Base-by-base conservation (phyloP, 1,140 invertebrate genomes). In the Pseudomyrmex sp. region DNA sequence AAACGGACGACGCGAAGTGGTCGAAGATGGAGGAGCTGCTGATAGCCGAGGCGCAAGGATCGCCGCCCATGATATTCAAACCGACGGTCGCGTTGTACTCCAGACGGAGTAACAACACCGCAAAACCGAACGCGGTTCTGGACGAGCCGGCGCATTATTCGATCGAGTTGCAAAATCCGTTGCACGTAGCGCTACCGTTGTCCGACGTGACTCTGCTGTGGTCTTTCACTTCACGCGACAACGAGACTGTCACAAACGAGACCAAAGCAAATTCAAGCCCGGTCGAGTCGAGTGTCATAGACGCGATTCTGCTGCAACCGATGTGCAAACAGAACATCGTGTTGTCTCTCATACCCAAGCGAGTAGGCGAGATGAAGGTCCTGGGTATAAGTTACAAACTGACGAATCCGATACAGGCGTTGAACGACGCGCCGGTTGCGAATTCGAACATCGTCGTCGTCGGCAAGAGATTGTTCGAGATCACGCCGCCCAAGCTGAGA, bases 111-210 rank as follows among this genome's bases (percentile, higher is more conserved):
- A 96, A 97, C 83, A 97, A 97, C 90, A 96, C 95, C 72, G 93
- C 92, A 18, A 95, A 95, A 88, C 96, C 97, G 10, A 94, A 96
- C 61, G 96, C 96, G 35, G 96, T 97, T 83, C 95, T 97, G 88
- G 96, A 96, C 91, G 98, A 99, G 94, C 96, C 97, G 10, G 96
- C 99, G 68, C 96, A 96, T 93, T 95, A 98, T 70, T 96, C 96
- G 69, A 94, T 99, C 44, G 95, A 96, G 63, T 93, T 99, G 56
- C 94, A 95, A 62, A 99, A 99, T 94, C 97, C 97, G 1, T 94
- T 98, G n/a, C 96, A 97, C 84, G 96, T 98, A 61, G 94, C 96
- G 4, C 90, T 98, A 68, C 94, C 96, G 18, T 92, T 99, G 26
- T 95, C 95, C 52, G 96, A 98, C 85, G 94, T 99, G 3, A 95